Conservation (phyloP, 2,797 vertebrate species). For the Melanogrammus aeglefinus region DNA sequence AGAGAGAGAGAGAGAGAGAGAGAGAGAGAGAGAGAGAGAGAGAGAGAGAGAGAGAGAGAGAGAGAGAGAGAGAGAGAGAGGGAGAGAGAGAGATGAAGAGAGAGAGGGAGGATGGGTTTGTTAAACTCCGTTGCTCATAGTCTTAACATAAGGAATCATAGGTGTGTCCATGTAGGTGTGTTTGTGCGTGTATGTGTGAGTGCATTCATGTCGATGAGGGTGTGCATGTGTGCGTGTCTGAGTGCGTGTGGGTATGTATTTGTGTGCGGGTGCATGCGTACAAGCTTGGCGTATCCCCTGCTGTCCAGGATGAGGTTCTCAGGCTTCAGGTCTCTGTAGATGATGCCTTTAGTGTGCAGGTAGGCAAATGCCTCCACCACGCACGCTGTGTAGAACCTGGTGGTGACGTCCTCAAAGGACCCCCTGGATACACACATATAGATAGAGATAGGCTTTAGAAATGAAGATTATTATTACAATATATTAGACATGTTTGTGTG, state of each 20-base stretch:
- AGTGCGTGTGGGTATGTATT: neutral
- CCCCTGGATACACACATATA: slow-evolving; percentile 71
- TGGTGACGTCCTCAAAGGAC: slow-evolving; percentile 93
- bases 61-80: no score
- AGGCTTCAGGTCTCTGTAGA: slow-evolving; percentile 97
- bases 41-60: no score
- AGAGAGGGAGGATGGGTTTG: no score
- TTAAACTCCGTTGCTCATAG: no score
- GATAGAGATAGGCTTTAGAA: neutral
- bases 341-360: slow-evolving; percentile 97
- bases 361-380: slow-evolving; percentile 96
- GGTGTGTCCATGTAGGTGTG: neutral
- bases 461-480: neutral
- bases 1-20: no score
- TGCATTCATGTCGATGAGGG: neutral
- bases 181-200: neutral
- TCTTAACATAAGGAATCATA: neutral
- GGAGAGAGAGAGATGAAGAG: no score
- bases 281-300: slow-evolving; percentile 94
- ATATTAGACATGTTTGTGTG: neutral
- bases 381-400: slow-evolving; percentile 93
- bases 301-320: slow-evolving; percentile 97
- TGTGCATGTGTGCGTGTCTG: slow-evolving; percentile 3
- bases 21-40: no score
- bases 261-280: slow-evolving; percentile 39